Base-by-base conservation (phyloP, 2,888 invertebrate species). In the Cantharis flavilabris region DNA sequence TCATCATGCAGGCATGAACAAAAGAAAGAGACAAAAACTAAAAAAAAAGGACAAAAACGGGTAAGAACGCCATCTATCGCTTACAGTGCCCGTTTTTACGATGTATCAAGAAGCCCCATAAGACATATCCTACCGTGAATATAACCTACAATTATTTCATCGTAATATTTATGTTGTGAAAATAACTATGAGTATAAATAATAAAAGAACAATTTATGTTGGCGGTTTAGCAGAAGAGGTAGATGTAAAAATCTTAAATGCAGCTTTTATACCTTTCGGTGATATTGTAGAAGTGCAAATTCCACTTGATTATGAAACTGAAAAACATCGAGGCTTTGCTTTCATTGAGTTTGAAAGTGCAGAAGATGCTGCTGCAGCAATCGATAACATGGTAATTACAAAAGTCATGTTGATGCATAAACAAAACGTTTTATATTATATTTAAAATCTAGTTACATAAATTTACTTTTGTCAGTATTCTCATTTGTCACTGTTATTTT, bases 251-350 rank as follows among this genome's bases (percentile, higher is more conserved):
- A 93, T 97, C 23, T 89, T 99, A 49, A 96, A 97, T 87, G 97
- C 98, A 73, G 99, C 99, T 0, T 99, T 99, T 86, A 96, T 99
- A 83, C 98, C 99, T 1, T 99, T 99, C 88, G 99, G 99, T 9
- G 99, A 99, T 87, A 94, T 99, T 77, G 94, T 97, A n/a, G 98
- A 99, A 87, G 96, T 99, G 67, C 98, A 98, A 89, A 97, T 98
- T 87, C 99, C 99, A 10, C 90, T 99, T 71, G 99, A 99, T 90
- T 99, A 98, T 90, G 98, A 99, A 89, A 94, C 95, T 73, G 98
- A 98, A 86, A 98, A 97, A 86, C 98, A 99, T 86, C 91, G 98
- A 85, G 98, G 98, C n/a, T 99, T 98, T 90, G 98, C 98, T 0
- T 99, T 99, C 87, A 95, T 99, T 81, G 99, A 99, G 89, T 99